Base-by-base conservation (phyloP, 2,888 invertebrate species). In the Eilema depressum region DNA sequence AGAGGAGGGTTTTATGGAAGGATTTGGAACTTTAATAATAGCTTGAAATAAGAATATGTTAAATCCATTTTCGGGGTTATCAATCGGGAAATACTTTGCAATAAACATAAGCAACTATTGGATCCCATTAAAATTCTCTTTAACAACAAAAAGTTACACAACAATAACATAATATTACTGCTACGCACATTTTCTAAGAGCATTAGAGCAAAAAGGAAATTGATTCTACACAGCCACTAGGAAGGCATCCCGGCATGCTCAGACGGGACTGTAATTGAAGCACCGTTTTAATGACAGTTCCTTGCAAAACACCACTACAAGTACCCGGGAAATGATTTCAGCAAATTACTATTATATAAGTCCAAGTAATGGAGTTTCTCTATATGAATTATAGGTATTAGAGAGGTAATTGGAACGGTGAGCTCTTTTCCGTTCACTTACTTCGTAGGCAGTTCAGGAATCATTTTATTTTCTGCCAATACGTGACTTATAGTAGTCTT, bases 221-320 rank as follows among this genome's bases (percentile, higher is more conserved):
- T 79, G 62, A 70, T 69, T 78, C 76, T 72, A 73, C 72, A 73
- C 76, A 79, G 75, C 73, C 80, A 84, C 82, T 83, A 85, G 85
- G 85, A 88, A 88, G 85, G 79, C 83, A 81, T 78, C 70, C 83
- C 80, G 82, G 87, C 89, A 89, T 89, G 86, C 78, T 83, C 81
- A 75, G 82, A 82, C 82, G 85, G 86, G 85, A 76, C 89, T 80
- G 89, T 89, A 90, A 92, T 92, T 85, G 83, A 91, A 87, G 88
- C 85, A 90, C 93, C 94, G 94, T 94, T 93, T 91, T 94, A 93
- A 94, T 93, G 91, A 89, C 87, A 87, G 90, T 91, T 91, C 91
- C 91, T 92, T 88, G 85, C 80, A 83, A 88, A 86, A 86, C 85
- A 85, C 91, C 89, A 91, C 88, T 87, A 83, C 78, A 80, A 84